Evolutionary conservation across 2,113 vertebrate genomes (phyloP).

Genomic region (Phyllostomus hastatus): DNA sequence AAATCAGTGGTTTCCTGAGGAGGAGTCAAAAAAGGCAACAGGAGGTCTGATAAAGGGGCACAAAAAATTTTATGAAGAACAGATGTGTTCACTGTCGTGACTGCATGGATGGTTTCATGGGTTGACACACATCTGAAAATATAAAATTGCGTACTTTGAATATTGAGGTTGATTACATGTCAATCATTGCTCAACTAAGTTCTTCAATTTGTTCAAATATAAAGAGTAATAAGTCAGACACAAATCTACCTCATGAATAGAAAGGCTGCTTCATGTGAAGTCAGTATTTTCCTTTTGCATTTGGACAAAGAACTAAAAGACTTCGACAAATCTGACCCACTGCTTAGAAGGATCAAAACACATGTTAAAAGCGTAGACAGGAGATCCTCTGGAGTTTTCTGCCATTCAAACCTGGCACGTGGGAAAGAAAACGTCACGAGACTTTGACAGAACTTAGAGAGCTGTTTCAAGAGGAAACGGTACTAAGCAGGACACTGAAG

Average conservation of each 20-base stretch:
- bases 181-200: neutral
- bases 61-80: neutral
- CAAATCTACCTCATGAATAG: neutral
- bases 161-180: neutral
- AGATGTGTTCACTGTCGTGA: neutral
- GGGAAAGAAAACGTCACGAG: neutral
- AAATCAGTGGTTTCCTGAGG: neutral
- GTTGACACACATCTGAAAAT: neutral
- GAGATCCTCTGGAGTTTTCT: neutral
- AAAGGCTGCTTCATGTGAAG: neutral
- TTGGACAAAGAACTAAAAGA: neutral
- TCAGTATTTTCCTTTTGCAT: neutral
- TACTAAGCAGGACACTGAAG: neutral
- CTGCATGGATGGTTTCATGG: neutral
- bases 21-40: neutral
- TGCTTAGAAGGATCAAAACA: neutral
- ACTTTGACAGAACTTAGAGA: neutral
- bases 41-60: too few species aligned
- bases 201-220: neutral
- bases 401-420: neutral
- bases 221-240: neutral
- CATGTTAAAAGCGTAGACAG: neutral
- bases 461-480: neutral
- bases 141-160: neutral
- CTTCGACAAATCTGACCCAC: neutral